Evolutionary conservation across 2,888 invertebrate species (phyloP), one percentile per base, ranked within the genome.

Genomic region (Siphlonurus alternatus): DNA sequence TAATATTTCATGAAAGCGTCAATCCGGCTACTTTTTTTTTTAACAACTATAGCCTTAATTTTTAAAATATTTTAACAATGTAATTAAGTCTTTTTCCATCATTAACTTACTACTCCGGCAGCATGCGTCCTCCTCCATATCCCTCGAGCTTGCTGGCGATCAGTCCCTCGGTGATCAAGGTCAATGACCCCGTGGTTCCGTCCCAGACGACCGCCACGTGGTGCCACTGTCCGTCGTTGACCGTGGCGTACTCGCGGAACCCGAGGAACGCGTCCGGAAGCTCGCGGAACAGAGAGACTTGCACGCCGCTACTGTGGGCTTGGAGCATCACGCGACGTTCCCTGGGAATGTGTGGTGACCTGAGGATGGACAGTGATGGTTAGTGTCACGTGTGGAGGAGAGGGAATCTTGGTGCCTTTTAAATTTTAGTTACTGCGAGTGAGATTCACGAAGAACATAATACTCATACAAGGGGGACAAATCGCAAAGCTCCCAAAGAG

Each of bases 211-310:
- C 81, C 53, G 93, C 93, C 25, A 95, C 86, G 72, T 95, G 94
- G 78, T 96, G 95, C 96, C 96, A 96, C 73, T 93, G 93, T 2
- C 94, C 95, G 72, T 96, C 95, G 72, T 95, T 96, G 22, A 96
- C 87, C 0, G 93, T 93, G 1, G 94, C 91, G 71, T 90, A 93
- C 76, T 93, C 91, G 63, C 90, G 84, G 76, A 93, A 94, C 69
- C 92, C 89, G 56, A 94, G 77, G 77, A 93, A 94, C 0, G 92
- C 89, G 71, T 93, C 93, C 75, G 90, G 89, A 10, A 90, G 77
- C 72, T 93, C 91, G 25, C 88, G 84, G 81, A 95, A 93, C 22
- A 96, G 76, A 0, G 93, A 92, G 19, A 96, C 85, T 75, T 92
- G 89, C 1, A 95, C 89, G n/a, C 94, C 94, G 70, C 89, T 92